Evolutionary conservation across 2,888 invertebrate genomes (phyloP), one percentile per base, ranked within the genome.

Genomic region (Plebejus anna): DNA sequence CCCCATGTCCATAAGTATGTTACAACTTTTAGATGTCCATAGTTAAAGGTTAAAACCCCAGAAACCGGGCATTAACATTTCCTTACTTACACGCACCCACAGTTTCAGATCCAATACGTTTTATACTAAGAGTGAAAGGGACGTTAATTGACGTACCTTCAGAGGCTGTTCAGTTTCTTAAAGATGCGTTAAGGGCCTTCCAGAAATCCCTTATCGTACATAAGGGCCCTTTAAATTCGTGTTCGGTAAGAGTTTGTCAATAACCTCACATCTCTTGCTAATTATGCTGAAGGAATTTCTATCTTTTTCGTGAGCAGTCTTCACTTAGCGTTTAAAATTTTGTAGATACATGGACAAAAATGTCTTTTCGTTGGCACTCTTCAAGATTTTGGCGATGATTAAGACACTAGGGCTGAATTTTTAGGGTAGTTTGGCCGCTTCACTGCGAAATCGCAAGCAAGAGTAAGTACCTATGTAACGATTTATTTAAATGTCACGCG

Each of bases 141-240:
- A 66, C 66, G 32, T 66, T 66, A 66, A 66, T 66, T 66, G 66
- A 66, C 32, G 66, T 66, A 36, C 66, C 66, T 36, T 32, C 32
- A 66, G 66, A 66, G 66, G 66, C 66, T 66, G 66, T 66, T 66
- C 32, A 66, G 66, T 32, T 66, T 66, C 66, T 66, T 66, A 66
- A 66, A 32, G 66, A 66, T 66, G 66, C 66, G 32, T 66, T 66
- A 66, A 66, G 66, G 66, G 32, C 66, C 66, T 36, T 28, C 66
- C 66, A 16, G 32, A 66, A 66, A 66, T 66, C 66, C 66, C 66
- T 66, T 66, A 36, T 66, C 66, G 32, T 32, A 66, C 66, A 32
- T 32, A 6, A 32, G 32, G 16, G 32, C 32, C 32, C 32, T 66
- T 16, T 36, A 66, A 66, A 66, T 66, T 66, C 32, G 32, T 66